Evolutionary conservation across 2,888 invertebrate species (phyloP).

Genomic region (Himalopsyche japonica): DNA sequence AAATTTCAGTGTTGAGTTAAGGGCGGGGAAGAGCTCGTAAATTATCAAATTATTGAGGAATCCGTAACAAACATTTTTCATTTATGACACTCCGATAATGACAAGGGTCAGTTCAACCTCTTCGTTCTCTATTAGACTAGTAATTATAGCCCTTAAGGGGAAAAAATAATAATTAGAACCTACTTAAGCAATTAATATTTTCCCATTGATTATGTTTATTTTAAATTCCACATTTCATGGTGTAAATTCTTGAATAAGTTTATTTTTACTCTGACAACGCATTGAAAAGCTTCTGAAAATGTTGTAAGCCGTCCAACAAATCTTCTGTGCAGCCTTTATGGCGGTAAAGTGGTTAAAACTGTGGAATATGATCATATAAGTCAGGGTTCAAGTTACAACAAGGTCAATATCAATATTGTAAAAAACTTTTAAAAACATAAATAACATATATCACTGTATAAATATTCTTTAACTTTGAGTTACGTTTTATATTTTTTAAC

Average conservation of each 20-base stretch:
- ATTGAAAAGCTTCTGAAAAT: too few relatives aligned
- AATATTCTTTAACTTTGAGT: too few relatives aligned
- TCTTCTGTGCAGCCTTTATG: too few relatives aligned
- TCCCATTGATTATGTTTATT: neutral
- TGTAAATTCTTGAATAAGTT: neutral
- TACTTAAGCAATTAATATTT: neutral
- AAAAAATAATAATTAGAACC: too few relatives aligned
- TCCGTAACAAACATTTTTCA: neutral
- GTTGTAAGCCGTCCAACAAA: too few relatives aligned
- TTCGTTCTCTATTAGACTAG: neutral
- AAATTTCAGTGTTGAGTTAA: neutral
- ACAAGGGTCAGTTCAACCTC: neutral
- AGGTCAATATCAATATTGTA: too few relatives aligned
- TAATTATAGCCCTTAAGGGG: neutral
- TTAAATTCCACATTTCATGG: neutral
- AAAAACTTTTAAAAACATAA: too few relatives aligned
- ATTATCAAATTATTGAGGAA: neutral
- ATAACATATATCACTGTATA: too few relatives aligned
- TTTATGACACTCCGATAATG: neutral
- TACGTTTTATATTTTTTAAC: too few relatives aligned
- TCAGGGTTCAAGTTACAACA: too few relatives aligned
- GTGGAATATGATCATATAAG: too few relatives aligned
- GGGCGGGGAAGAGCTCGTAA: neutral
- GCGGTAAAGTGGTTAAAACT: too few relatives aligned
- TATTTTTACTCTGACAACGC: neutral